Evolutionary conservation across 1,140 invertebrate species (phyloP), one percentile per base, ranked within the genome.

Genomic region (Diorhabda carinulata): DNA sequence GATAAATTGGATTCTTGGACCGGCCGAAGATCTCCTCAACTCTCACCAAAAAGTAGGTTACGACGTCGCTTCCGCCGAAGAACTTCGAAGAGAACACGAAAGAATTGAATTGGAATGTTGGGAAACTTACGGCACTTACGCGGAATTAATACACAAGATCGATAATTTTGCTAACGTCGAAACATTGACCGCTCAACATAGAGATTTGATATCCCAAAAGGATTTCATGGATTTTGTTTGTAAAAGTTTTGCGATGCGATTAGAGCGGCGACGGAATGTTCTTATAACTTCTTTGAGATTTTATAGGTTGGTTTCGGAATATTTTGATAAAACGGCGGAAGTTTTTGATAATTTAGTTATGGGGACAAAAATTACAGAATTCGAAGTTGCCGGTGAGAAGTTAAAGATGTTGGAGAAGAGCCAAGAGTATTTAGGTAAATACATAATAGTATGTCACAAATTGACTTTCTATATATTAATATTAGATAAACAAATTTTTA

Each of bases 151-250:
- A 2, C 89, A 92, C 76, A 88, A 88, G 79, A 86, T 90, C 41
- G 87, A 89, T 58, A 80, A 77, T 43, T 79, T 89, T 5, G 77
- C 84, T 8, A 2, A 82, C 57, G 81, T 83, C 25, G 85, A 86
- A 43, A 82, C 83, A 2, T 81, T 87, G 66, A 69, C 72, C 2
- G 45, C 58, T 43, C 78, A 79, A n/a, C 78, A 79, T 52, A 82
- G 80, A 76, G 87, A 90, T 77, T 76, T 91, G 4, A 82, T 87
- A 8, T 87, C 87, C 0, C 89, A 90, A 69, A 83, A 87, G 70
- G 89, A 90, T 74, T 90, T 90, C 76, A 92, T 93, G 91, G 89
- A 93, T 80, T 92, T 91, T 70, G 88, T 92, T 0, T 91, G 89
- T 73, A 85, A 90, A 63, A 91, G 88, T 75, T 93, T 92, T 76